A percentile compares a stretch with the other conserved stretches of the same genome.
phyloP scores from a whole-genome alignment of 1,140 invertebrate species.

The Chironomus striatipennis region DNA sequence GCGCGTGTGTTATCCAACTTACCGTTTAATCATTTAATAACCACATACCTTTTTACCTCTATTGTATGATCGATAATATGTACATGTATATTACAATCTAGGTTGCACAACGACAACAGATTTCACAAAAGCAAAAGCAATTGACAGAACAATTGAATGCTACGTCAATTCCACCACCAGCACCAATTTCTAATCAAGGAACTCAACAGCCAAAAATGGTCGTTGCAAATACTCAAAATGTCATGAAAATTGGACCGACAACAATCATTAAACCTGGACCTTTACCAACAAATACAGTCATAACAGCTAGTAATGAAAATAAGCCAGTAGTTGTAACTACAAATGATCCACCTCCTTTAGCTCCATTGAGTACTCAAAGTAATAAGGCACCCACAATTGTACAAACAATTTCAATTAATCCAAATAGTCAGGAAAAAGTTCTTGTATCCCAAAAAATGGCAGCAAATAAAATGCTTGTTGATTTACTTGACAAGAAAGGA shows the following conservation, averaged over 20 bases:
- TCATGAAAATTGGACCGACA: constrained; percentile 34
- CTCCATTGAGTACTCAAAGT: constrained; percentile 44
- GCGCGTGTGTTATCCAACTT: no score
- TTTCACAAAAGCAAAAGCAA: constrained; percentile 44
- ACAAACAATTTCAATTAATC: neutral
- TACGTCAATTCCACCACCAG: constrained; percentile 31
- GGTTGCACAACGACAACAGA: constrained; percentile 52
- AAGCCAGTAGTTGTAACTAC: constrained; percentile 32
- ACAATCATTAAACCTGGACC: constrained; percentile 34
- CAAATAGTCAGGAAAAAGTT: constrained; percentile 33
- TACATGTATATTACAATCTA: constrained; percentile 28
- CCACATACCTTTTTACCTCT: no score
- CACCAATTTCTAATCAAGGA: neutral
- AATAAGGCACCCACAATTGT: constrained; percentile 33
- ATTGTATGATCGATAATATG: no score
- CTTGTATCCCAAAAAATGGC: constrained; percentile 37
- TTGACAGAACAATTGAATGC: constrained; percentile 47
- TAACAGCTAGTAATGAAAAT: constrained; percentile 37
- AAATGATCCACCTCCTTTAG: constrained; percentile 39
- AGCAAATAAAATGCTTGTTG: constrained; percentile 45
- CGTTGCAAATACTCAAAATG: constrained; percentile 26
- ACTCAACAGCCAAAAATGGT: neutral
- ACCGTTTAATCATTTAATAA: no score
- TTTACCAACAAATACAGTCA: constrained; percentile 31
- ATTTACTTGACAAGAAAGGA: constrained; percentile 53